Conservation (phyloP, 2,797 vertebrate species). For the Crotalus adamanteus region DNA sequence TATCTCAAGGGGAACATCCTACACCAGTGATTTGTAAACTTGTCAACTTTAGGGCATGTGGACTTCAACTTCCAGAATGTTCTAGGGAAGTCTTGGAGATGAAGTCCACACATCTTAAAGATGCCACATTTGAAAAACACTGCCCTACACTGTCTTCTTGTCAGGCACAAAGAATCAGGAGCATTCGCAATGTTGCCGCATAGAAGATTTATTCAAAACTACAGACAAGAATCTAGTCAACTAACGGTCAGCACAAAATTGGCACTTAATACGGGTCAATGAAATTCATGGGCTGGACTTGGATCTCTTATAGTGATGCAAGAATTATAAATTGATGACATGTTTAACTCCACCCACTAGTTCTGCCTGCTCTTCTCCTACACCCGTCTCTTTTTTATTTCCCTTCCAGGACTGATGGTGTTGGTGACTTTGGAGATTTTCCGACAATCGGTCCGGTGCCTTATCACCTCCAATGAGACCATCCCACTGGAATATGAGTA, state of each 20-base stretch:
- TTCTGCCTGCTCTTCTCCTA: background rate
- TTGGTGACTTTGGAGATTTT: conserved; percentile 82
- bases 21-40: background rate
- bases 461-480: conserved; percentile 76
- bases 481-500: conserved; percentile 80
- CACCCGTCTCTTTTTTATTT: background rate
- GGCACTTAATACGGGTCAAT: background rate
- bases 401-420: conserved; percentile 80
- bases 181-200: background rate
- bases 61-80: background rate
- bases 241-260: background rate
- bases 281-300: background rate
- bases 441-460: conserved; percentile 80
- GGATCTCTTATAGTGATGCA: background rate
- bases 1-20: background rate
- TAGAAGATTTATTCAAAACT: background rate
- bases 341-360: background rate
- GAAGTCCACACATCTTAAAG: background rate
- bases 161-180: background rate
- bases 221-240: background rate
- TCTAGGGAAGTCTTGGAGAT: background rate
- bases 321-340: background rate
- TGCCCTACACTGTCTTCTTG: background rate
- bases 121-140: background rate
- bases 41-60: background rate